phyloP scores from a whole-genome alignment of 2,888 invertebrate genomes.

The Tachystola acroxantha region DNA sequence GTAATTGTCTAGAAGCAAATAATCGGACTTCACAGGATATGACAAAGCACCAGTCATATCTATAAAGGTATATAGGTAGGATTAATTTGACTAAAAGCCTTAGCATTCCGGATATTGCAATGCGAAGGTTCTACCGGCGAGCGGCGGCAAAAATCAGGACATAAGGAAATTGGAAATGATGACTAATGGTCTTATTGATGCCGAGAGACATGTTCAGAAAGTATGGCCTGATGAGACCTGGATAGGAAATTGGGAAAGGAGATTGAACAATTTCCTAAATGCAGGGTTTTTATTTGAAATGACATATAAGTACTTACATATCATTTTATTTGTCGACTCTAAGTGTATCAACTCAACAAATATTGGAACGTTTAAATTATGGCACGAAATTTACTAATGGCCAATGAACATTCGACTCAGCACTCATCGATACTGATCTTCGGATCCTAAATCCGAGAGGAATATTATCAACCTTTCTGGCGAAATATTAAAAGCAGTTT shows the following conservation, averaged over 20 bases:
- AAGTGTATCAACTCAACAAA: too few species aligned
- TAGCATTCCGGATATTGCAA: constrained; percentile 58
- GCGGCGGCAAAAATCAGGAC: constrained; percentile 14
- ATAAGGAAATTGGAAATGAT: constrained; percentile 5
- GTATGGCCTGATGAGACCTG: background rate
- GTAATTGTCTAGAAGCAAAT: constrained; percentile 2
- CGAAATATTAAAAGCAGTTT: too few species aligned
- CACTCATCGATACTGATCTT: too few species aligned
- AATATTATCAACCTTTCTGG: too few species aligned
- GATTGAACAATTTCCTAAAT: background rate
- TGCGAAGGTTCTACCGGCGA: constrained; percentile 31
- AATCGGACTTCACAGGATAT: constrained; percentile 25
- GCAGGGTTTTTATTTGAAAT: too few species aligned
- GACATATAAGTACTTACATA: too few species aligned
- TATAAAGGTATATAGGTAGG: constrained; percentile 17
- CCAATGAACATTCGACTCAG: too few species aligned
- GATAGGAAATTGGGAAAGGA: background rate
- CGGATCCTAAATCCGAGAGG: too few species aligned
- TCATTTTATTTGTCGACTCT: too few species aligned
- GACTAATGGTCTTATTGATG: constrained; percentile 5
- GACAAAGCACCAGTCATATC: constrained; percentile 31
- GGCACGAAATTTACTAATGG: too few species aligned
- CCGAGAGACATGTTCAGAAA: background rate
- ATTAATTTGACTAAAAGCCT: constrained; percentile 63
- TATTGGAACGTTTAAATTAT: too few species aligned